phyloP scores from a whole-genome alignment of 1,140 invertebrate species.

The Sogatella furcifera region DNA sequence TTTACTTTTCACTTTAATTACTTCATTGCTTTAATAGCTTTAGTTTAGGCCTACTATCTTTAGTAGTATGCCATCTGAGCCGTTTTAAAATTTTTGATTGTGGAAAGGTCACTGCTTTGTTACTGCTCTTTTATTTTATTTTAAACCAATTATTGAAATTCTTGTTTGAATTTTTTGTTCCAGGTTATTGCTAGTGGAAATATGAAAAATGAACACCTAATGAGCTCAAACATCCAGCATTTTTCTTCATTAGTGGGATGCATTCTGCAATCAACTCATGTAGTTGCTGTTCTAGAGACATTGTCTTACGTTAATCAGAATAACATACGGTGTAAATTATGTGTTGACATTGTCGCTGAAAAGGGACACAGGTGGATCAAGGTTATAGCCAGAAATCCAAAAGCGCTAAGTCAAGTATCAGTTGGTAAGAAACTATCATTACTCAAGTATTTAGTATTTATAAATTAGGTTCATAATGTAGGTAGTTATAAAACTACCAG shows the following conservation, averaged over 20 bases:
- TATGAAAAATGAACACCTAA: conserved; percentile 16
- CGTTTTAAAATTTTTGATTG: too few relatives aligned
- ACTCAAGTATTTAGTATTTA: too few relatives aligned
- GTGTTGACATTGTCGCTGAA: conserved; percentile 19
- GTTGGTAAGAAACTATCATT: neutral
- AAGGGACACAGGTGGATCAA: conserved; percentile 18
- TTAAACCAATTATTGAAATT: too few relatives aligned
- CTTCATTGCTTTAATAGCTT: too few relatives aligned
- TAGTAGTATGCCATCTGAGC: too few relatives aligned
- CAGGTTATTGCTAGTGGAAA: neutral
- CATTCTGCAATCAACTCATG: conserved; percentile 4
- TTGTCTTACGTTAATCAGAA: conserved; percentile 10
- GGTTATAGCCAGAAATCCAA: conserved; percentile 22
- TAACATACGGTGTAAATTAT: conserved; percentile 9
- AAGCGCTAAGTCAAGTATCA: conserved; percentile 15
- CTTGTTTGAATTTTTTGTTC: neutral
- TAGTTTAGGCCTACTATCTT: too few relatives aligned
- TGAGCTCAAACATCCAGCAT: conserved; percentile 17
- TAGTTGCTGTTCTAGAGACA: conserved; percentile 14
- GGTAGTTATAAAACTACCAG: too few relatives aligned
- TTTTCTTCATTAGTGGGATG: conserved; percentile 13
- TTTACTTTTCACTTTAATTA: too few relatives aligned
- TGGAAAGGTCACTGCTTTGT: too few relatives aligned
- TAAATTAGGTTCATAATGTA: too few relatives aligned
- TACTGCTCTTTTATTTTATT: too few relatives aligned